Evolutionary conservation across 64 coral and sea anemone species (phyloP).

Genomic region (Astreopora myriophthalma): DNA sequence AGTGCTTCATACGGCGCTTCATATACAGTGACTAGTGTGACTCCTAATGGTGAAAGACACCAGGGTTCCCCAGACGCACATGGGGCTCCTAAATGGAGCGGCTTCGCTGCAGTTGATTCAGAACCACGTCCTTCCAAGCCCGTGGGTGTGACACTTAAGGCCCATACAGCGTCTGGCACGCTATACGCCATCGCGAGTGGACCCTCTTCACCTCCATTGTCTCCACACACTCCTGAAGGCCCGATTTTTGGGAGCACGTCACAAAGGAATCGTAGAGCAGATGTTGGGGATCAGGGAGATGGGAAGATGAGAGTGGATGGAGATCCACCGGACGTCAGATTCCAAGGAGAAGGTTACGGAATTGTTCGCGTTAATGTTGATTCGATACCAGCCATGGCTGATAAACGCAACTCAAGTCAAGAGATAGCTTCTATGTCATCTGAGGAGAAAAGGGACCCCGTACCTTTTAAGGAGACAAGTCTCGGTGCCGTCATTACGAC

Average conservation of each 20-base stretch:
- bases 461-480: constrained; percentile 92
- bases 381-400: neutral
- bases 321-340: neutral
- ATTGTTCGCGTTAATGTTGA: constrained; percentile 34
- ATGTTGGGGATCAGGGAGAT: constrained; percentile 51
- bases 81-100: constrained; percentile 46
- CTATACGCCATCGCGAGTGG: constrained; percentile 81
- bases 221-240: constrained; percentile 58
- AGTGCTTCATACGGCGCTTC: constrained; percentile 76
- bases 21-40: constrained; percentile 81
- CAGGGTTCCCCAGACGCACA: constrained; percentile 4
- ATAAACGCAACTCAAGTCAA: neutral
- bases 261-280: constrained; percentile 64
- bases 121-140: constrained; percentile 4
- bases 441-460: constrained; percentile 12
- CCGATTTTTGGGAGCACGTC: constrained; percentile 91
- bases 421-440: neutral
- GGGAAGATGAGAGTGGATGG: constrained; percentile 34
- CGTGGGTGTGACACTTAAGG: constrained; percentile 55
- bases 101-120: constrained; percentile 8
- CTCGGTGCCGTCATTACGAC: constrained; percentile 86
- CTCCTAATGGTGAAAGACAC: neutral
- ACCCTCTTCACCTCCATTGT: constrained; percentile 53
- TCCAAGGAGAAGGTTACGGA: constrained; percentile 20
- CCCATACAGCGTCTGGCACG: constrained; percentile 63